Evolutionary conservation across 2,797 vertebrate genomes (phyloP), one percentile per base, ranked within the genome.

Genomic region (Strix occidentalis): DNA sequence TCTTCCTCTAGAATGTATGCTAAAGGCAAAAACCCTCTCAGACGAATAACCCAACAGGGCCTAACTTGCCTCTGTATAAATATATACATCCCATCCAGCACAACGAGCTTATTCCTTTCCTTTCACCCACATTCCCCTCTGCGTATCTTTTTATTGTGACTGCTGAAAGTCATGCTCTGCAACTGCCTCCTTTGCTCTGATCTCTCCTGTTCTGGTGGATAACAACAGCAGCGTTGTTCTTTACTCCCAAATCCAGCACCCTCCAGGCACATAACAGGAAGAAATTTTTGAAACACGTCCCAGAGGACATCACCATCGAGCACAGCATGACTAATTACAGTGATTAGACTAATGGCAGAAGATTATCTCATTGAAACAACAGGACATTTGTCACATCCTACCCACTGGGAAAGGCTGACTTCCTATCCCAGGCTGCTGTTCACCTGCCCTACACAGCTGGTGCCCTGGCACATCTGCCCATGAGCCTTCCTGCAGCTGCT

Each of bases 301-400:
- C 89, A 95, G 35, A 33, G 76, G 91, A 86, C 54, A 75, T 48
- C 69, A 69, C 72, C 79, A 86, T 39, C 1, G 16, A 95, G 65
- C 53, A 81, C 41, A 78, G 84, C 58, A 46, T 58, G 79, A 90
- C 69, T 91, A 83, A 93, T 81, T 81, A 72, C 43, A 86, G 69
- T 54, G 65, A 94, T 90, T 56, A 93, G 39, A 69, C 51, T 91
- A 96, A 90, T n/a, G 13, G 54, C 37, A 94, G 46, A 74, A 83
- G 39, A 93, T 94, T 71, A 88, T 93, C 61, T 91, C 94, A 72
- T 23, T 54, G 82, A 88, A 93, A 95, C 54, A 95, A 66, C 65
- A 72, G 89, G 89, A 68, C 54, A 39, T 93, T 83, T 92, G 89
- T 89, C 87, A 93, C 69, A 45, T 65, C 65, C 65, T 26, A 54